Base-by-base conservation (phyloP, 2,888 invertebrate genomes). In the Conistra vaccinii region DNA sequence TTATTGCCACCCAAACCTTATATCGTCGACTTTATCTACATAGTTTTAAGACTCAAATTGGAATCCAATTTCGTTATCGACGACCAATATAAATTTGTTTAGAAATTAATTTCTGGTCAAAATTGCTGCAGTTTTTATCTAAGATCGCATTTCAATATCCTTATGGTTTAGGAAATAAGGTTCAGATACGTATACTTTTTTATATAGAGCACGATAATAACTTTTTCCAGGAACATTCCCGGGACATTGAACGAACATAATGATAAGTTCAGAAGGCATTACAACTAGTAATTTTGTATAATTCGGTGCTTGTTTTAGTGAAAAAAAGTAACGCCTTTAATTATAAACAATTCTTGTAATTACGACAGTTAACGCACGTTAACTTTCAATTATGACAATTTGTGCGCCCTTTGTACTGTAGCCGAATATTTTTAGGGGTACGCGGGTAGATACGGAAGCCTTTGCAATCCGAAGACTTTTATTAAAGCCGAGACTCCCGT, bases 251-350 rank as follows among this genome's bases (percentile, higher is more conserved):
- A 67, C 76, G 78, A 81, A 77, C 79, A 73, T 90, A 89, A 90
- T 91, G 87, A 90, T 90, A 91, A 89, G 86, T 90, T 84, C 81
- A 87, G 87, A 80, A 81, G 75, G 70, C 80, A 90, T 83, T 87
- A 89, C 87, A 93, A 91, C 91, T 88, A 89, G 92, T 91, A 94
- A 94, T 95, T 94, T 93, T 78, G 87, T 92, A 91, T 92, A 93
- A 94, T 93, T 91, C 90, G 88, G 86, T 81, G 88, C 89, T 91
- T 89, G 91, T 91, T 92, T 89, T 88, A 86, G 90, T 90, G 90
- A 89, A 89, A 90, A 88, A 91, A 90, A 90, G 90, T 89, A 90
- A 91, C 92, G 89, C 92, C 90, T 92, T 92, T 94, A 93, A 94
- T 94, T 92, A 92, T 87, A 90, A 89, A 86, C 91, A 90, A 91